These are phyloP conservation scores for Phrynocephalus versicolor DNA, from an alignment of 2,113 vertebrate genomes.

Conservation along the genomic window DNA sequence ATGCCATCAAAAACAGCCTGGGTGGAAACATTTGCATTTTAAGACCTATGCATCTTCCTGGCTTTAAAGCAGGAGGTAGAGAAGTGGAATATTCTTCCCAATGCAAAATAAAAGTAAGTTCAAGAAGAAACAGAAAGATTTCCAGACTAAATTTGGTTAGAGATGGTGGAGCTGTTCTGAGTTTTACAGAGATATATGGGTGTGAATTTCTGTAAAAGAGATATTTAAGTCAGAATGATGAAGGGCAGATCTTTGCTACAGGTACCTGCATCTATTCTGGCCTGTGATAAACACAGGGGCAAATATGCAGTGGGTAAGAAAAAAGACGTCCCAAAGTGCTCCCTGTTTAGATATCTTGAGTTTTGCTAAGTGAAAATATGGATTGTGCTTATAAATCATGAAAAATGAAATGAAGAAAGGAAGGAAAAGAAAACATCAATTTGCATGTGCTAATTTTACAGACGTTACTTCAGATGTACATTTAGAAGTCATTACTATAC, in stretches of 20 bases:
- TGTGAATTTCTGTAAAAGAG: too few relatives aligned
- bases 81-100: background rate
- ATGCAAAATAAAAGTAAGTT: too few relatives aligned
- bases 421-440: background rate
- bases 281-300: background rate
- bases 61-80: background rate
- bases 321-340: background rate
- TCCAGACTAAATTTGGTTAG: background rate
- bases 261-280: background rate
- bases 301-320: background rate
- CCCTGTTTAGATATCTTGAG: background rate
- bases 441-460: too few relatives aligned
- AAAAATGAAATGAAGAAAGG: too few relatives aligned
- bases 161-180: background rate
- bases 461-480: too few relatives aligned
- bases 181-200: background rate
- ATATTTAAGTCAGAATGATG: background rate
- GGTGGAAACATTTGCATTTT: background rate
- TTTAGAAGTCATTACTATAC: background rate
- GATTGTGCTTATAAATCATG: background rate
- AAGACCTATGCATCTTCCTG: background rate
- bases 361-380: background rate
- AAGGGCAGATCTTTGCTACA: background rate
- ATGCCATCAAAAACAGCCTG: conserved; percentile 13
- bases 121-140: background rate